Conservation (phyloP, 2,113 vertebrate species). For the Eulemur macaco region DNA sequence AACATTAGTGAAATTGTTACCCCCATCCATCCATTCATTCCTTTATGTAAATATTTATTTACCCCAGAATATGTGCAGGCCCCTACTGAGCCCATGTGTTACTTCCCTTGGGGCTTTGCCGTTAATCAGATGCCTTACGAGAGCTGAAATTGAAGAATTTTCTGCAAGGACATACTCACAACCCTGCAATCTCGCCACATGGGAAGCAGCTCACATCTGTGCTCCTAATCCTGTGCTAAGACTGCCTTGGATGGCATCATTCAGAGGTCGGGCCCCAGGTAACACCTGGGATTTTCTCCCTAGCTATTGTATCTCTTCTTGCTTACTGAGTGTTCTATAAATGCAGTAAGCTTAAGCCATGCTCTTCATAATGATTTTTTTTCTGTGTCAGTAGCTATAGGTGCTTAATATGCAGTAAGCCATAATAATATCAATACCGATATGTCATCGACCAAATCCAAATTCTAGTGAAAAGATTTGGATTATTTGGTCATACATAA, state of each 20-base stretch:
- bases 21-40: not conserved
- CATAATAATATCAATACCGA: not conserved
- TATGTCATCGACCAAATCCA: not conserved
- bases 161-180: not conserved
- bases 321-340: not conserved
- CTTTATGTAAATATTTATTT: not conserved
- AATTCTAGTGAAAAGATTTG: not conserved
- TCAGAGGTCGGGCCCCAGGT: not conserved
- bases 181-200: not conserved
- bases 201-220: not conserved
- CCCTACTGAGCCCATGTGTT: not conserved
- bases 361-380: not conserved
- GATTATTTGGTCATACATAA: not conserved
- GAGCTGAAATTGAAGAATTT: not conserved
- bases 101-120: not conserved
- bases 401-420: not conserved
- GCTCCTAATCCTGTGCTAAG: not conserved
- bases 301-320: not conserved
- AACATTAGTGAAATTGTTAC: not conserved
- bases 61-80: not conserved
- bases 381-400: not conserved
- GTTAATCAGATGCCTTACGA: rapidly evolving
- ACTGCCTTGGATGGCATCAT: not conserved
- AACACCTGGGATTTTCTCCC: not conserved
- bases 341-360: not conserved